phyloP scores from a whole-genome alignment of 2,888 invertebrate species.

The Polia nebulosa region DNA sequence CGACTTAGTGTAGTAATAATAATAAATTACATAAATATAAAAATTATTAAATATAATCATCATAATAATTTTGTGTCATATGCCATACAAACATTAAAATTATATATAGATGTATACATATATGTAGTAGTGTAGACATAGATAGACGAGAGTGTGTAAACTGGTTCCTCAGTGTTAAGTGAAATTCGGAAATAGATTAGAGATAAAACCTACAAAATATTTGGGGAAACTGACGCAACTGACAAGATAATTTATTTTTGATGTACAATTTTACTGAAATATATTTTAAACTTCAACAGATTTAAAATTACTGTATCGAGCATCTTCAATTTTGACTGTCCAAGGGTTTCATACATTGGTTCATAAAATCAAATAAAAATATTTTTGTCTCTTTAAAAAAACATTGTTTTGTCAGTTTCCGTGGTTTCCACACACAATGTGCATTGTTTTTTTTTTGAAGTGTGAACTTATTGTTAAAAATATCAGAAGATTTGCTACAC shows the following conservation, averaged over 20 bases:
- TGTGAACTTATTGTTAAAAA: conserved; percentile 53
- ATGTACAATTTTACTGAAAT: conserved; percentile 5
- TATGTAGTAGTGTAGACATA: conserved; percentile 66
- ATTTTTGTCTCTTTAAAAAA: neutral
- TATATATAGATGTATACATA: conserved; percentile 68
- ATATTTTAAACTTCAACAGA: neutral
- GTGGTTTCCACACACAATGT: conserved; percentile 42
- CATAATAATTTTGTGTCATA: conserved; percentile 38
- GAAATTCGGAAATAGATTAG: conserved; percentile 70
- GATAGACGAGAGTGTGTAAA: conserved; percentile 70
- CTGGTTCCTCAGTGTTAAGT: conserved; percentile 71
- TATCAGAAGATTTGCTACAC: conserved; percentile 34
- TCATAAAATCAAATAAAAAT: neutral
- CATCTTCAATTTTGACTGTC: neutral
- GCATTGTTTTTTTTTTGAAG: conserved; percentile 33
- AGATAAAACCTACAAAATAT: conserved; percentile 52
- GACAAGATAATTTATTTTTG: conserved; percentile 9
- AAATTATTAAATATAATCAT: conserved; percentile 8
- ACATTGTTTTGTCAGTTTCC: conserved; percentile 16
- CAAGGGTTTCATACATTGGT: neutral
- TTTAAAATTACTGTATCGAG: neutral
- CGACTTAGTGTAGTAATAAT: neutral
- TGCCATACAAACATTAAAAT: conserved; percentile 70
- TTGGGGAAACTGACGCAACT: conserved; percentile 54
- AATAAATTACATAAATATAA: conserved; percentile 7